Percentiles rank a stretch among this genome's conserved stretches.
Evolutionary conservation across 2,113 vertebrate genomes (phyloP).

Genomic region (Oenanthe oenanthe): DNA sequence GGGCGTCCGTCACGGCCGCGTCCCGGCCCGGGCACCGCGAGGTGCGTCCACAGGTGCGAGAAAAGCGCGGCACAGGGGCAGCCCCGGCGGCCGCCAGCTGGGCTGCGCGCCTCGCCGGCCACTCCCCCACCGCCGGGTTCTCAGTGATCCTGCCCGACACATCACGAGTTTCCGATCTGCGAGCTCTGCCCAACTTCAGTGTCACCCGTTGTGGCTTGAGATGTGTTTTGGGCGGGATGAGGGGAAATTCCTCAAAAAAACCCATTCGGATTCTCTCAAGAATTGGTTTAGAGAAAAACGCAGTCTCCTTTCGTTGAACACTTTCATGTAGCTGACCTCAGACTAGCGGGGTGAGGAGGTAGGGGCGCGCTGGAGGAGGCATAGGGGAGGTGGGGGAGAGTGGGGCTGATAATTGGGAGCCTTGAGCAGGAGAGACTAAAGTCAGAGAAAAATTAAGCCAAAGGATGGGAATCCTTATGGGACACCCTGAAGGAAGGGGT

Average conservation of each 20-base stretch:
- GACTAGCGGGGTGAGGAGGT: background rate
- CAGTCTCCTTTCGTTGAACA: background rate
- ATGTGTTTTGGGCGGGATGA: background rate
- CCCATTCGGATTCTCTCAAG: accelerated
- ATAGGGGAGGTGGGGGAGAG: accelerated
- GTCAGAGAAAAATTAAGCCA: background rate
- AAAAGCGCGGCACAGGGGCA: background rate
- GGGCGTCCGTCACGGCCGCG: background rate
- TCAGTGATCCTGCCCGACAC: background rate
- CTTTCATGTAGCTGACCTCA: background rate
- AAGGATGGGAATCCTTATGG: no score
- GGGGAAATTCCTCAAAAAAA: background rate
- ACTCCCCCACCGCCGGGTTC: background rate
- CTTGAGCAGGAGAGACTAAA: background rate
- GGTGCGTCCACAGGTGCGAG: background rate
- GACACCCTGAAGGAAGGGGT: background rate
- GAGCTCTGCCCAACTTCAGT: accelerated
- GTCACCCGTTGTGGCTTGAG: background rate
- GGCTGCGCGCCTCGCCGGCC: background rate
- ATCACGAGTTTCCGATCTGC: background rate
- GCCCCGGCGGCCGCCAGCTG: background rate
- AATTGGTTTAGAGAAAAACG: background rate
- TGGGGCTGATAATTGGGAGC: background rate
- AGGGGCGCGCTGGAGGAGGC: background rate
- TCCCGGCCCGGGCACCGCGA: background rate